phyloP scores from a whole-genome alignment of 92 coral and sea anemone genomes.

The Heteractis magnifica region DNA sequence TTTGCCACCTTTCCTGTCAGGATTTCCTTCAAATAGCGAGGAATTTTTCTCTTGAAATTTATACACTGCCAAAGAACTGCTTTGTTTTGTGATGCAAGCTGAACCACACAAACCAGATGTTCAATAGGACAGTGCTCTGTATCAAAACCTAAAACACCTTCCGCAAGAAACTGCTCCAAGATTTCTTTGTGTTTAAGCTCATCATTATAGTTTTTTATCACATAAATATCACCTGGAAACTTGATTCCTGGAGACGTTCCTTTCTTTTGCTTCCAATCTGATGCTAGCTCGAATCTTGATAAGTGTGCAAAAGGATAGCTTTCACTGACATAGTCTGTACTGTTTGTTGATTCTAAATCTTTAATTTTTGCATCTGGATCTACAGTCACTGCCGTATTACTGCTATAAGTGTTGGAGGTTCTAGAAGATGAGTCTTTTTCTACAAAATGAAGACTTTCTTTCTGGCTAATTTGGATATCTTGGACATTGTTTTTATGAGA shows the following conservation, averaged over 20 bases:
- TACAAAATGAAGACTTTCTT: background rate
- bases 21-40: conserved; percentile 30
- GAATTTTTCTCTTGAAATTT: conserved; percentile 28
- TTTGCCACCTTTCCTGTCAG: conserved; percentile 28
- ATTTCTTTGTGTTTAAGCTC: conserved; percentile 37
- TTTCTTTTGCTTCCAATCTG: conserved; percentile 22
- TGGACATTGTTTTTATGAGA: background rate
- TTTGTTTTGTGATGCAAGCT: conserved; percentile 63
- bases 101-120: conserved; percentile 60
- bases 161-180: conserved; percentile 42
- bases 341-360: background rate
- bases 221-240: conserved; percentile 23
- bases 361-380: background rate
- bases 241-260: conserved; percentile 18
- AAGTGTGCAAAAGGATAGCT: conserved; percentile 1
- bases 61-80: conserved; percentile 76
- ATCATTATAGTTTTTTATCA: conserved; percentile 21
- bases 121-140: conserved; percentile 48
- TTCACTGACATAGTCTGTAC: background rate
- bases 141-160: conserved; percentile 73
- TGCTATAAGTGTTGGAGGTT: background rate
- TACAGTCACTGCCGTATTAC: background rate
- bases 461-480: background rate
- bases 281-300: conserved; percentile 14
- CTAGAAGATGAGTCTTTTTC: background rate